Evolutionary conservation across 1,140 invertebrate genomes (phyloP).

Genomic region (Caenorhabditis brenneri): DNA sequence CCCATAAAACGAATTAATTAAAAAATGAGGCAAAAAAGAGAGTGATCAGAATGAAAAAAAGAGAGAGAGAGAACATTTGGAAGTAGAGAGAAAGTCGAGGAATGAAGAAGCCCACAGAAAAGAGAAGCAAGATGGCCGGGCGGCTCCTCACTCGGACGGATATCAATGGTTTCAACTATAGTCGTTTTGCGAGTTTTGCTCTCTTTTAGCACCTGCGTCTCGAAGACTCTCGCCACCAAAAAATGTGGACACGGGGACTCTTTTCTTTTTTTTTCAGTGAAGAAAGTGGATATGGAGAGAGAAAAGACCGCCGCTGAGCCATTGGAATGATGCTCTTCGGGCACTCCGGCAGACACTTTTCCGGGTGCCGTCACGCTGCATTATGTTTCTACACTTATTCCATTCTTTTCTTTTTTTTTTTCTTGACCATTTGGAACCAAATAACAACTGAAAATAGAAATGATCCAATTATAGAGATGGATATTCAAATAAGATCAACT

Average conservation of each 20-base stretch:
- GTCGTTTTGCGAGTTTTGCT: conserved; percentile 43
- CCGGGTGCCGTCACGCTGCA: conserved; percentile 3
- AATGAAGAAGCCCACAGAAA: conserved; percentile 30
- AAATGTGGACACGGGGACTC: conserved; percentile 42
- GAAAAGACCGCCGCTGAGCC: conserved; percentile 12
- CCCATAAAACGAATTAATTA: not conserved
- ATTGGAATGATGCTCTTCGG: conserved; percentile 11
- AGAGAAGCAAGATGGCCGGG: conserved; percentile 32
- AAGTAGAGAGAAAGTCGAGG: not conserved
- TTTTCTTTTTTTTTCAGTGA: conserved; percentile 22
- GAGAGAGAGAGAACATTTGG: not conserved
- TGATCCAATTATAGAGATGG: not conserved
- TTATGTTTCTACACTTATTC: not conserved
- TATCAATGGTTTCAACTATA: conserved; percentile 44
- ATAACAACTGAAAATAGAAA: not conserved
- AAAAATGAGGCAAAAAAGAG: not conserved
- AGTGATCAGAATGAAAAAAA: not conserved
- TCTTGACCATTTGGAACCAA: not conserved
- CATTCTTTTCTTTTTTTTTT: conserved; percentile 12
- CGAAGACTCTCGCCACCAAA: conserved; percentile 27
- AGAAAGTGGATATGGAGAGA: not conserved
- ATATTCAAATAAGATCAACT: not conserved
- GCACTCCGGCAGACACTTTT: not conserved
- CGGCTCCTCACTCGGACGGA: conserved; percentile 40
- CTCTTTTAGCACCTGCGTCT: conserved; percentile 35